Evolutionary conservation across 2,888 invertebrate genomes (phyloP).

Genomic region (Protodeltote pygarga): DNA sequence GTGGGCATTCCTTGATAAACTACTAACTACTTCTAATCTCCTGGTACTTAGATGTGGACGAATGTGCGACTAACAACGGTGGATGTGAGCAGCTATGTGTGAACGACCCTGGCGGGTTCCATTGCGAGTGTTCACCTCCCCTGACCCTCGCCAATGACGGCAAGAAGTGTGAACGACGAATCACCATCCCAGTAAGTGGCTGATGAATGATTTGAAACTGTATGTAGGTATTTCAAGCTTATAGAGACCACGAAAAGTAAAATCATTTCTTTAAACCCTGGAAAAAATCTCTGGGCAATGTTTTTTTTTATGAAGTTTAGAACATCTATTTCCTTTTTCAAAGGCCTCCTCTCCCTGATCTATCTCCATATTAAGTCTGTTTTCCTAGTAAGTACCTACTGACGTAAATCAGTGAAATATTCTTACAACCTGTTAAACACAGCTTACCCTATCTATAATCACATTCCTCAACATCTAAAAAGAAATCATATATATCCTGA

Average conservation of each 20-base stretch:
- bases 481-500: conserved; percentile 32
- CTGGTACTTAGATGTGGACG: conserved; percentile 81
- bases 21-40: conserved; percentile 2
- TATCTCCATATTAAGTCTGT: not conserved
- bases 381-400: not conserved
- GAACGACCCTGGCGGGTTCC: conserved; percentile 87
- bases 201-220: not conserved
- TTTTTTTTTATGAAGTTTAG: too few relatives aligned
- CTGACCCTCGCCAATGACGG: conserved; percentile 85
- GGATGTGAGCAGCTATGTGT: conserved; percentile 89
- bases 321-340: too few relatives aligned
- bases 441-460: too few relatives aligned
- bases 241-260: too few relatives aligned
- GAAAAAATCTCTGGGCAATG: too few relatives aligned
- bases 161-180: conserved; percentile 82
- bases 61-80: conserved; percentile 86
- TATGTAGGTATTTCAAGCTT: too few relatives aligned
- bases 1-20: too few relatives aligned
- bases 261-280: too few relatives aligned
- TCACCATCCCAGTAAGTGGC: conserved; percentile 65
- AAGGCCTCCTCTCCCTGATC: too few relatives aligned
- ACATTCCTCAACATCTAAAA: not conserved
- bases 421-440: not conserved
- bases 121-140: conserved; percentile 87
- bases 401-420: not conserved